Conservation (phyloP, 1,140 invertebrate genomes). For the Ceratosolen solmsi region DNA sequence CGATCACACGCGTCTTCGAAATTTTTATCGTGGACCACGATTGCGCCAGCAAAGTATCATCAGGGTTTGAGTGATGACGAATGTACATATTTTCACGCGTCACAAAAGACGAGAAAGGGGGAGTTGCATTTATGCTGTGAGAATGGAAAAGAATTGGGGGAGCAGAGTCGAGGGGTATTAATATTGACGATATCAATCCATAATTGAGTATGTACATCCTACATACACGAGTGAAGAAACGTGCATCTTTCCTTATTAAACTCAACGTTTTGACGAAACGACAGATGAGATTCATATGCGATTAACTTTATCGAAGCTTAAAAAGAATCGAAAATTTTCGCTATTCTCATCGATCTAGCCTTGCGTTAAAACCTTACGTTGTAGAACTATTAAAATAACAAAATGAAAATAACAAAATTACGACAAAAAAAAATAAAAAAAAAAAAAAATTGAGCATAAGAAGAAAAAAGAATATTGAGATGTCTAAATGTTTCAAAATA, state of each 20-base stretch:
- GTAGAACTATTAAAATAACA: neutral
- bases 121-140: neutral
- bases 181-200: neutral
- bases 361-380: neutral
- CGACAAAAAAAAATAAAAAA: too few species aligned
- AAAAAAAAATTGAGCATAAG: too few species aligned
- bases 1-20: too few species aligned
- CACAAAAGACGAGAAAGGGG: neutral
- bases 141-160: neutral
- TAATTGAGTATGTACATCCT: neutral
- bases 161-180: neutral
- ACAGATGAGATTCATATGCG: too few species aligned
- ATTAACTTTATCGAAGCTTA: neutral
- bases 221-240: neutral
- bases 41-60: neutral
- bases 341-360: neutral
- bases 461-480: neutral
- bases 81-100: neutral
- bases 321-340: neutral
- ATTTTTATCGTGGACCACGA: neutral
- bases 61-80: neutral
- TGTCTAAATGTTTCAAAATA: neutral
- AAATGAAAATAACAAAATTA: too few species aligned
- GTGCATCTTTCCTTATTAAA: neutral
- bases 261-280: too few species aligned